These are phyloP conservation scores for Myiozetetes cayanensis DNA, from an alignment of 2,113 vertebrate species.

Conservation along the genomic window DNA sequence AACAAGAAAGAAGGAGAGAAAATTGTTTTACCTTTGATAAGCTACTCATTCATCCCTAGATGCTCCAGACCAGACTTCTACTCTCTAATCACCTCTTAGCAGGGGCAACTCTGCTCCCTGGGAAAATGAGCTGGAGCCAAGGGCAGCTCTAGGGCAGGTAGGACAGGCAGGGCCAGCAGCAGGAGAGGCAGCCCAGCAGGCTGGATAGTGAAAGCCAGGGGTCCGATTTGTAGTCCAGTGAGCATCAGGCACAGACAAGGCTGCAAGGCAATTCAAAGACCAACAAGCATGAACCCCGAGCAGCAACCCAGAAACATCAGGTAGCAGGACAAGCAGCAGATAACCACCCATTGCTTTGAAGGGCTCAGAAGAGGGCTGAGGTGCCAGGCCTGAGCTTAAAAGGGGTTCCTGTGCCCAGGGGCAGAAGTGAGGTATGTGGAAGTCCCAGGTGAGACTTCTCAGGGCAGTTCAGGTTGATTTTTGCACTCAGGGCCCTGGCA, in stretches of 20 bases:
- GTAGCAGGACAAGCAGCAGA: background rate
- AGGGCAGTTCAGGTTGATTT: background rate
- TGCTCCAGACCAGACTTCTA: background rate
- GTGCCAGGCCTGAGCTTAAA: background rate
- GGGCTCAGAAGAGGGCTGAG: accelerated
- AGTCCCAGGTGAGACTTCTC: background rate
- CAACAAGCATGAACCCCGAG: background rate
- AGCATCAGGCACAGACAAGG: background rate
- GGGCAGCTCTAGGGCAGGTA: background rate
- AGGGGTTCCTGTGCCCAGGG: background rate
- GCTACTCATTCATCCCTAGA: background rate
- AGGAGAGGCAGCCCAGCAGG: background rate
- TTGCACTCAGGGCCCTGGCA: background rate
- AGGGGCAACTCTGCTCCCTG: background rate
- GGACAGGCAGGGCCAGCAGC: background rate
- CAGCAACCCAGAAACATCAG: background rate
- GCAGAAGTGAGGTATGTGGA: background rate
- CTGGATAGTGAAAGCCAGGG: accelerated
- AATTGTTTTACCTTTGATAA: background rate
- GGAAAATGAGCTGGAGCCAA: background rate
- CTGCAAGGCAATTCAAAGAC: background rate
- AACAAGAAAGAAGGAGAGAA: background rate
- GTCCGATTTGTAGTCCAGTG: background rate
- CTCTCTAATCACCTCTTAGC: background rate
- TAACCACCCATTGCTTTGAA: accelerated